Base-by-base conservation (phyloP, 2,888 invertebrate species). In the Tillus elongatus region DNA sequence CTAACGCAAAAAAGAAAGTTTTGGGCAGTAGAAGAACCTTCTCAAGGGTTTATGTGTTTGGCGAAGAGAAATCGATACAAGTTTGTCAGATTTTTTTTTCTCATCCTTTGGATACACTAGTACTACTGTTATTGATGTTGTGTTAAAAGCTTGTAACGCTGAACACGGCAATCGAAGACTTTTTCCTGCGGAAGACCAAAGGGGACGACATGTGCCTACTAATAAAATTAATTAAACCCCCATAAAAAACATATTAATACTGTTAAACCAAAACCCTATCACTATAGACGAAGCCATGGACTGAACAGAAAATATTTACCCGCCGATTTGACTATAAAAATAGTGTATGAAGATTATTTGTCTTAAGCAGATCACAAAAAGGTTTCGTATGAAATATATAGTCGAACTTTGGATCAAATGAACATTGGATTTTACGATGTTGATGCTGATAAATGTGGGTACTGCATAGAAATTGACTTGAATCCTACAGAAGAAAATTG, bases 271-370 rank as follows among this genome's bases (percentile, higher is more conserved):
- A n/a, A n/a, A 29, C 30, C 30, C 4, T 29, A 4, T 8, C 30
- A 29, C 12, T 29, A 29, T 29, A 9, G 11, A 10, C n/a, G 30
- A 29, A 6, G n/a, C n/a, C 30, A 29, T 29, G 30, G 6, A 10
- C 30, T 10, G n/a, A 29, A 29, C 30, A 29, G 30, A 11, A 29
- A 29, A 29, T 29, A 29, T n/a, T n/a, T n/a, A n/a, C n/a, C 30
- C 8, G 30, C 30, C 6, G 30, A 29, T 29, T 11, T 11, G 11
- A 29, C 30, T 10, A 29, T 29, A 29, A 29, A 8, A 29, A 11
- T 6, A 29, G n/a, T 29, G 30, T 29, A 29, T 10, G 6, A 10
- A 11, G 30, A 29, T 10, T 29, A 29, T 29, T 9, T 6, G n/a
- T n/a, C n/a, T n/a, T n/a, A n/a, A n/a, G n/a, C n/a, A n/a, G n/a